Conservation (phyloP, 2,797 vertebrate species). For the Muscicapa comitata region DNA sequence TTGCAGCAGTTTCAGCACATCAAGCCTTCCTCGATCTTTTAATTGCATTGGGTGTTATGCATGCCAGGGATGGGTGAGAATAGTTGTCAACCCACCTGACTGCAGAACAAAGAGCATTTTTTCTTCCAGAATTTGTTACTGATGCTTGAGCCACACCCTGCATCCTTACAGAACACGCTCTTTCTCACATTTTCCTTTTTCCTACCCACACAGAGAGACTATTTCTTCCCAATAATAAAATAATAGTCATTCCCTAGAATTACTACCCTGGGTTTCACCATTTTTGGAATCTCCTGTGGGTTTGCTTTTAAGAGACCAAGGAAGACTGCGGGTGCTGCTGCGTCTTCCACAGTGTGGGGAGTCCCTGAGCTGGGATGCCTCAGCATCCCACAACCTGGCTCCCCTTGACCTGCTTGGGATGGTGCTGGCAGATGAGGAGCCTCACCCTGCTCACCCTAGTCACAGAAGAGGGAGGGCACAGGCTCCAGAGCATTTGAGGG, state of each 20-base stretch:
- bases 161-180: neutral
- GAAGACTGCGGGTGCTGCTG: rapidly evolving
- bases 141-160: conserved; percentile 43
- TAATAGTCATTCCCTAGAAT: neutral
- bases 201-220: rapidly evolving
- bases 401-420: neutral
- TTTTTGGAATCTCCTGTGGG: rapidly evolving
- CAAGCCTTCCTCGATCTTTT: neutral
- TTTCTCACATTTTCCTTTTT: neutral
- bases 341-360: rapidly evolving
- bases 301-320: neutral
- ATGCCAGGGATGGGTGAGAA: conserved; percentile 28
- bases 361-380: neutral
- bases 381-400: rapidly evolving
- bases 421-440: neutral
- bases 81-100: conserved; percentile 40
- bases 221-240: neutral
- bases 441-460: neutral
- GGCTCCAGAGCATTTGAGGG: neutral
- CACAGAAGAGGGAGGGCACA: neutral
- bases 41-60: neutral
- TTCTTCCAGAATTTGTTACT: conserved; percentile 29
- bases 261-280: neutral
- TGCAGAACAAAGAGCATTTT: conserved; percentile 57
- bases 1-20: neutral